Base-by-base conservation (phyloP, 1,140 invertebrate species). In the Telenomus remus region DNA sequence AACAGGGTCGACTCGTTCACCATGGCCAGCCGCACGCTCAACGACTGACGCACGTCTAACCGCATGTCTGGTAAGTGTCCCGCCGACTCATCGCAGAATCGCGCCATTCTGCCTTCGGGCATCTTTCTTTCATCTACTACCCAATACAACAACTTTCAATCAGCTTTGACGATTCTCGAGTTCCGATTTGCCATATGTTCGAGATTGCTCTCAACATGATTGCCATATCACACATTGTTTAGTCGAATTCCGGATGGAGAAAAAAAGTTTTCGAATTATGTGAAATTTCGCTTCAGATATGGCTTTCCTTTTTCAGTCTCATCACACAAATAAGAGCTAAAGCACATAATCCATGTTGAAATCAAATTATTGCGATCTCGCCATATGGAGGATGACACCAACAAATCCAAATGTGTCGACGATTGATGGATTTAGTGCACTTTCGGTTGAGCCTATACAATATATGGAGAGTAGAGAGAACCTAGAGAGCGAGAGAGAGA, bases 21-120 rank as follows among this genome's bases (percentile, higher is more conserved):
- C 82, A 84, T 47, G 71, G 75, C 6, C 84, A 85, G 73, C 83
- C 83, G 44, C 86, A 87, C 79, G 66, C 79, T 27, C 85, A 86
- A 82, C 84, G 85, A 76, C 82, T 88, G 76, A 85, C 86, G 72
- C 86, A 86, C 57, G 85, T 84, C 48, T 86, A 83, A 85, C 79
- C 71, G 56, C 66, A 75, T 50, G 77, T 54, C 57, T 70, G 75
- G 68, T 77, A 46, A 72, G 69, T 64, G 59, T 39, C 57, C 33
- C 54, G 35, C 33, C 54, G 35, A 54, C 10, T 37, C 53, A 75
- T 60, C 49, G 12, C 12, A 35, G 59, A 68, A 71, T 60, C 55
- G 49, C 55, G 10, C 16, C 43, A 56, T 69, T 64, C 35, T 46
- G 34, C 48, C 53, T n/a, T 19, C 49, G 12, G 37, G 42, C 19